These are phyloP conservation scores for Electrona antarctica DNA, from an alignment of 2,113 vertebrate genomes.

Conservation along the genomic window DNA sequence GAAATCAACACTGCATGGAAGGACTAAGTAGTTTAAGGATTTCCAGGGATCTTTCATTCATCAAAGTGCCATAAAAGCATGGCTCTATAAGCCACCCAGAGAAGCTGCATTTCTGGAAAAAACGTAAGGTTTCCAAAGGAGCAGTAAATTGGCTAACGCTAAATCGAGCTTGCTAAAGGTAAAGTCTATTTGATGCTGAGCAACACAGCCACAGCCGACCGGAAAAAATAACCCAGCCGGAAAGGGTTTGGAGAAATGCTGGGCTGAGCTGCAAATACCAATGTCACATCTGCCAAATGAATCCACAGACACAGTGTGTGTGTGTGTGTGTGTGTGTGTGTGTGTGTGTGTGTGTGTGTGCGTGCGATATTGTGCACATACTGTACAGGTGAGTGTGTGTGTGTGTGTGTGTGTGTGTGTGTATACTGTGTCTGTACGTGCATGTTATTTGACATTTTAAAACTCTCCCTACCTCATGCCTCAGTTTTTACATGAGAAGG, in stretches of 20 bases:
- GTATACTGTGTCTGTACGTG: not conserved
- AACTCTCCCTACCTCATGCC: no score
- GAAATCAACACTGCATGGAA: not conserved
- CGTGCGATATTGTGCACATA: not conserved
- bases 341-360: not conserved
- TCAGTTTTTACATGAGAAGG: no score
- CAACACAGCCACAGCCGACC: slow-evolving; percentile 16
- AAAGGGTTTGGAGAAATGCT: slow-evolving; percentile 40
- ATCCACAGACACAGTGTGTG: slow-evolving; percentile 15
- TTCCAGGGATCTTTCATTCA: slow-evolving; percentile 33
- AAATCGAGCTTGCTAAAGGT: slow-evolving; percentile 42
- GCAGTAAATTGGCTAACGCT: slow-evolving; percentile 41
- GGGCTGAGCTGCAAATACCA: slow-evolving; percentile 41
- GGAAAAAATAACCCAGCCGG: slow-evolving; percentile 19
- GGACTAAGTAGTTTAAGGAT: slow-evolving; percentile 21
- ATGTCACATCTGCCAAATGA: slow-evolving; percentile 14
- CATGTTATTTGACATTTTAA: no score
- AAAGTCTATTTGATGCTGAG: slow-evolving; percentile 37
- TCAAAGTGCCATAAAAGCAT: slow-evolving; percentile 39
- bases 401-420: not conserved
- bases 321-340: not conserved
- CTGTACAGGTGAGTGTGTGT: not conserved
- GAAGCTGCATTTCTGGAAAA: slow-evolving; percentile 40
- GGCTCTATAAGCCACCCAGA: slow-evolving; percentile 18
- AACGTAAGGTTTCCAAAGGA: slow-evolving; percentile 23